These are phyloP conservation scores for Pelusios castaneus DNA, from an alignment of 2,113 vertebrate species.

Conservation along the genomic window DNA sequence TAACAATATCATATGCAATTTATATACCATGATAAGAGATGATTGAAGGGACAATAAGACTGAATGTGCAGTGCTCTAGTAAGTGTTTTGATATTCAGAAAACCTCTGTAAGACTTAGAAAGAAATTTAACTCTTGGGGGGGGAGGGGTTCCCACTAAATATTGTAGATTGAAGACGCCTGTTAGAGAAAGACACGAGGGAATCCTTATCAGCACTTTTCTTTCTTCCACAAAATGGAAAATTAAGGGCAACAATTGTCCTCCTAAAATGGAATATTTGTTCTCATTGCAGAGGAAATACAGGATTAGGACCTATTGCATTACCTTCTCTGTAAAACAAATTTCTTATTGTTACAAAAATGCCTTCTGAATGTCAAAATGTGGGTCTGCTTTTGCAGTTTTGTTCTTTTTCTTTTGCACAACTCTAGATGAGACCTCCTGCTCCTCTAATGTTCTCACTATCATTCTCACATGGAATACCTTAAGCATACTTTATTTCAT, in stretches of 20 bases:
- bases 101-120: neutral
- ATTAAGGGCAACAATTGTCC: neutral
- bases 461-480: neutral
- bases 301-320: neutral
- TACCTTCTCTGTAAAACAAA: neutral
- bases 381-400: neutral
- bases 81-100: constrained; percentile 12
- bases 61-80: neutral
- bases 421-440: neutral
- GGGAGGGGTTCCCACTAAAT: neutral
- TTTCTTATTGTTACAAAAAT: neutral
- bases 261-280: neutral
- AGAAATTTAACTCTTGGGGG: neutral
- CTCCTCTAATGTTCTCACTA: neutral
- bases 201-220: neutral
- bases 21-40: neutral
- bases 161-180: neutral
- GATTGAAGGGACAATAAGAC: neutral
- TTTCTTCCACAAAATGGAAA: neutral
- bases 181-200: neutral
- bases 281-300: neutral
- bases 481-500: neutral
- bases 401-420: neutral
- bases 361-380: neutral
- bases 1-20: neutral